Conservation (phyloP, 2,888 invertebrate species). For the Erannis defoliaria region DNA sequence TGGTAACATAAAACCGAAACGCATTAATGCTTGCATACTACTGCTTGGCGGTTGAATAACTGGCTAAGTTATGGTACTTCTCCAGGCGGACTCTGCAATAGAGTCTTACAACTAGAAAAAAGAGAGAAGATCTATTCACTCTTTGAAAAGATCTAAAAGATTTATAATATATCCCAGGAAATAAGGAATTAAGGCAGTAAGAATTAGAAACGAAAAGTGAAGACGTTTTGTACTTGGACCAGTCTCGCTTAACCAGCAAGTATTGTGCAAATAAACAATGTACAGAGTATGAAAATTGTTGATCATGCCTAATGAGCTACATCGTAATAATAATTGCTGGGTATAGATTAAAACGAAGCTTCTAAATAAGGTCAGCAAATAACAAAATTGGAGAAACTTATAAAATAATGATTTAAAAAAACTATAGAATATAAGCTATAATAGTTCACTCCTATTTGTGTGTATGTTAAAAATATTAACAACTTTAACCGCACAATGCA, state of each 20-base stretch:
- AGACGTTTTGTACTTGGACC: neutral
- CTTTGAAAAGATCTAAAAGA: too few relatives aligned
- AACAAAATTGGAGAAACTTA: slow-evolving; percentile 17
- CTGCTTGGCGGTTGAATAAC: too few relatives aligned
- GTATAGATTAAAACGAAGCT: slow-evolving; percentile 26
- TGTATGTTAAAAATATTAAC: slow-evolving; percentile 13
- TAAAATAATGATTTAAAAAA: slow-evolving; percentile 4
- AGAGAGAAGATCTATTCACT: too few relatives aligned
- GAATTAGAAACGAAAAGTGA: too few relatives aligned
- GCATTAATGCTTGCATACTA: too few relatives aligned
- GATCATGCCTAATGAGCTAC: slow-evolving; percentile 25
- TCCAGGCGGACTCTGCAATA: too few relatives aligned
- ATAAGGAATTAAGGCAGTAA: too few relatives aligned
- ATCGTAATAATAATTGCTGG: slow-evolving; percentile 2
- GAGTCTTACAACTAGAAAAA: too few relatives aligned
- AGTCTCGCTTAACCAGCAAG: slow-evolving; percentile 1
- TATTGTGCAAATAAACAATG: slow-evolving; percentile 17
- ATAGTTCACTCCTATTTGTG: slow-evolving; percentile 17
- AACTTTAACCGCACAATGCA: slow-evolving; percentile 17
- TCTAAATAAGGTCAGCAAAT: slow-evolving; percentile 14
- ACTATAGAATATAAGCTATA: neutral
- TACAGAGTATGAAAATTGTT: slow-evolving; percentile 11
- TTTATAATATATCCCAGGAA: too few relatives aligned
- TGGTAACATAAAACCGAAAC: too few relatives aligned
- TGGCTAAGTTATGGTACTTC: too few relatives aligned